These are phyloP conservation scores for Lamprotornis superbus DNA, from an alignment of 2,113 vertebrate species.

Conservation along the genomic window DNA sequence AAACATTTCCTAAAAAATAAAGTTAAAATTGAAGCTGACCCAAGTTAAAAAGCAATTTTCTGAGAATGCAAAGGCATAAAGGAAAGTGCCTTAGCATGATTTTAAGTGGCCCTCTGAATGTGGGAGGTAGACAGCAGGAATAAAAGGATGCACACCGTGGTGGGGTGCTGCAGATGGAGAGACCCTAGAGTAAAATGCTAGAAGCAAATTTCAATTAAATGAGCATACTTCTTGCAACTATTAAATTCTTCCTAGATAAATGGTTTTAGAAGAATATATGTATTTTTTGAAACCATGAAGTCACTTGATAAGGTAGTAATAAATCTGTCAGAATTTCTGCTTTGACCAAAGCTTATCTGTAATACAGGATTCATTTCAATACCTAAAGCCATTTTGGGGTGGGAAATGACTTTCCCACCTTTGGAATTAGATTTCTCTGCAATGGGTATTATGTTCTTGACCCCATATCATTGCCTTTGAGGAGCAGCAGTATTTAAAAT, in stretches of 20 bases:
- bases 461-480: conserved; percentile 27
- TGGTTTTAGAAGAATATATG: conserved; percentile 66
- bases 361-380: conserved; percentile 62
- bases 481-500: conserved; percentile 39
- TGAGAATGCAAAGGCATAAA: conserved; percentile 56
- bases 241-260: conserved; percentile 63
- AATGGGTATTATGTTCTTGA: conserved; percentile 30
- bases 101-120: conserved; percentile 54
- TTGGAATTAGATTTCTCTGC: conserved; percentile 50
- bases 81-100: conserved; percentile 40
- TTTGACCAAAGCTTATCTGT: conserved; percentile 58
- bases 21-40: conserved; percentile 66
- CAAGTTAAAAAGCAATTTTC: conserved; percentile 68
- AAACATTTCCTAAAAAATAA: conserved; percentile 54
- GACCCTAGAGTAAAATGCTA: conserved; percentile 15
- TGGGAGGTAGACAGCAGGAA: conserved; percentile 12
- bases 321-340: conserved; percentile 62
- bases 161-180: conserved; percentile 21
- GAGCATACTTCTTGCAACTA: conserved; percentile 48
- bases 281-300: conserved; percentile 58
- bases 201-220: conserved; percentile 66
- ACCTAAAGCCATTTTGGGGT: conserved; percentile 56
- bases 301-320: conserved; percentile 65
- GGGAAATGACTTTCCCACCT: conserved; percentile 13
- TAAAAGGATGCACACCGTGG: not conserved